Base-by-base conservation (phyloP, 2,113 vertebrate genomes). In the Centropus unirufus region DNA sequence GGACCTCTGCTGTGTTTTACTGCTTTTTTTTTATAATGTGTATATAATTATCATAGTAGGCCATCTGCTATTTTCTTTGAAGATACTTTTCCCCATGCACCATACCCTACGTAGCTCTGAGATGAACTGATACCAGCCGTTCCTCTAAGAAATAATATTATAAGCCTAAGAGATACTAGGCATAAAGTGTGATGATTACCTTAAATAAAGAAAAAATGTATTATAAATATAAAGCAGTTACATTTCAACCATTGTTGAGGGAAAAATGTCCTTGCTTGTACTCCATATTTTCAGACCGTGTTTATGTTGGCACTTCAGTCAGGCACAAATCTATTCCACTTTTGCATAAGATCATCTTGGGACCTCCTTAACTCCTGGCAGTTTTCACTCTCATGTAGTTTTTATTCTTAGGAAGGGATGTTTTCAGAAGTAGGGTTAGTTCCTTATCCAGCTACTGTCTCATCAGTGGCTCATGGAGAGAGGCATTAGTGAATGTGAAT, bases 11-110 rank as follows among this genome's bases (percentile, higher is more conserved):
- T 91, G 29, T 0, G 0, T 85, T 82, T 75, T 61, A 67, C 22
- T 11, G 0, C 49, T 74, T 12, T 58, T 42, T 79, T 74, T 76
- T 62, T 44, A 36, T 36, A 36, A 36, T 14, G 8, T 3, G 11
- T 40, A 5, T 2, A 12, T 11, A 47, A 8, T 54, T 89, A 40
- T 4, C 0, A 0, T 58, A 32, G 4, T 39, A 27, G 23, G 8
- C 34, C 73, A 11, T 49, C 58, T 85, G n/a, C 63, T 64, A 0
- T 82, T 61, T 67, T 67, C 30, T 52, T 74, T 58, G 61, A 11
- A 14, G 49, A 17, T 15, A 3, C 1, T 8, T 74, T 26, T 85
- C 16, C 32, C 19, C 20, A 26, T 2, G 46, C 14, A 10, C 75
- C 69, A 58, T 75, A 14, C 1, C 7, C 39, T 64, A 0, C 22